These are phyloP conservation scores for Actias luna DNA, from an alignment of 2,888 invertebrate species.

Conservation along the genomic window DNA sequence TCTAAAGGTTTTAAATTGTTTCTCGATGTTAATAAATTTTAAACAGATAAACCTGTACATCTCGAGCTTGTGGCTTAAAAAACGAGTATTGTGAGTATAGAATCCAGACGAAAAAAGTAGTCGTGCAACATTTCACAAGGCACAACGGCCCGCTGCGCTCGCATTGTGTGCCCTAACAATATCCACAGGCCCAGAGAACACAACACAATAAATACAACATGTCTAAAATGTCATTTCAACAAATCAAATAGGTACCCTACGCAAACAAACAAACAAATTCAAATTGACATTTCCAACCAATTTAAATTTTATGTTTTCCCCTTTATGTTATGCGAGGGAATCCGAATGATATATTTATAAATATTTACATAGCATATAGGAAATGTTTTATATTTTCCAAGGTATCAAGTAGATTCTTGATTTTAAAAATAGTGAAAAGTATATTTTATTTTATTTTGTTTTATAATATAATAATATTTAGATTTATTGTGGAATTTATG, in stretches of 20 bases:
- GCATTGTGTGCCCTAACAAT: conserved; percentile 79
- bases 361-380: neutral
- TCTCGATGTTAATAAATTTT: conserved; percentile 82
- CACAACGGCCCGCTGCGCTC: conserved; percentile 78
- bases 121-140: conserved; percentile 81
- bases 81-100: conserved; percentile 78
- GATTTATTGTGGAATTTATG: neutral
- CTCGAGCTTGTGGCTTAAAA: conserved; percentile 78
- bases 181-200: conserved; percentile 67
- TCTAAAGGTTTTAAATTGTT: conserved; percentile 79
- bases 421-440: neutral
- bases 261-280: conserved; percentile 70
- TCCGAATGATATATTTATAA: conserved; percentile 16
- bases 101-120: conserved; percentile 82
- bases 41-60: conserved; percentile 82
- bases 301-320: conserved; percentile 61
- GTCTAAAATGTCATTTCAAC: conserved; percentile 69
- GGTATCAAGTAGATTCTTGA: neutral
- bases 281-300: conserved; percentile 68
- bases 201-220: conserved; percentile 70
- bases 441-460: neutral
- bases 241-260: conserved; percentile 64
- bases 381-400: neutral
- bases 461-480: neutral
- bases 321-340: conserved; percentile 20